These are phyloP conservation scores for Zaprionus nigranus DNA, from an alignment of 1,140 invertebrate species.

Conservation along the genomic window DNA sequence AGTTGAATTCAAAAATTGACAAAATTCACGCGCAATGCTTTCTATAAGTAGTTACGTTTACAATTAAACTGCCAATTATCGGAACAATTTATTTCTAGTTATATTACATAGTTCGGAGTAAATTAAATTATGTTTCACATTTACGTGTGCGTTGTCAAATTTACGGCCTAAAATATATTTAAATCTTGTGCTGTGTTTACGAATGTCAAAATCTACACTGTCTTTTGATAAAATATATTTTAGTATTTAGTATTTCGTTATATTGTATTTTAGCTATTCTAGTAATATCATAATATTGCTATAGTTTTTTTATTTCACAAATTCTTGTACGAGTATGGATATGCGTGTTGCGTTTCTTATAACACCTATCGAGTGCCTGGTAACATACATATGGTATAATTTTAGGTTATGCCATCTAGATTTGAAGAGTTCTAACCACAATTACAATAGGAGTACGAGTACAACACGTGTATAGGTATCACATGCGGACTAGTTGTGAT, in stretches of 20 bases:
- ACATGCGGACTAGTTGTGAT: conserved; percentile 71
- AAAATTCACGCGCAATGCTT: conserved; percentile 32
- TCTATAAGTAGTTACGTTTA: conserved; percentile 29
- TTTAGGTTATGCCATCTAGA: conserved; percentile 29
- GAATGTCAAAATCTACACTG: conserved; percentile 15
- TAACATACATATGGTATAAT: conserved; percentile 15
- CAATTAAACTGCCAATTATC: conserved; percentile 47
- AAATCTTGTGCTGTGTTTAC: conserved; percentile 55
- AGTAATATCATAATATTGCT: conserved; percentile 78
- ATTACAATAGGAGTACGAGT: conserved; percentile 21
- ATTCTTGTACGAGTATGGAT: conserved; percentile 23
- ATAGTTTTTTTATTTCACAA: conserved; percentile 59
- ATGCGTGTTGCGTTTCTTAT: no score
- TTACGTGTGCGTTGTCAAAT: conserved; percentile 24
- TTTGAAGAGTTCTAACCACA: conserved; percentile 16
- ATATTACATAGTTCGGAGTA: conserved; percentile 13
- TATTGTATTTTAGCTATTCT: conserved; percentile 24
- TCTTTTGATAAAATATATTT: conserved; percentile 32
- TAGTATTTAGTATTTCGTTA: conserved; percentile 6
- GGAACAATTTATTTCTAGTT: conserved; percentile 12
- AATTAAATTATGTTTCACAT: conserved; percentile 16
- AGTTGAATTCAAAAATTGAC: conserved; percentile 76
- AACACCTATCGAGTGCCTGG: conserved; percentile 24
- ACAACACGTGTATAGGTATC: conserved; percentile 50
- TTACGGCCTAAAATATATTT: conserved; percentile 36